Percentiles rank a stretch among this genome's conserved stretches.
These are phyloP conservation scores for Sus cebifrons DNA, from an alignment of 2,797 vertebrate genomes.

Conservation along the genomic window DNA sequence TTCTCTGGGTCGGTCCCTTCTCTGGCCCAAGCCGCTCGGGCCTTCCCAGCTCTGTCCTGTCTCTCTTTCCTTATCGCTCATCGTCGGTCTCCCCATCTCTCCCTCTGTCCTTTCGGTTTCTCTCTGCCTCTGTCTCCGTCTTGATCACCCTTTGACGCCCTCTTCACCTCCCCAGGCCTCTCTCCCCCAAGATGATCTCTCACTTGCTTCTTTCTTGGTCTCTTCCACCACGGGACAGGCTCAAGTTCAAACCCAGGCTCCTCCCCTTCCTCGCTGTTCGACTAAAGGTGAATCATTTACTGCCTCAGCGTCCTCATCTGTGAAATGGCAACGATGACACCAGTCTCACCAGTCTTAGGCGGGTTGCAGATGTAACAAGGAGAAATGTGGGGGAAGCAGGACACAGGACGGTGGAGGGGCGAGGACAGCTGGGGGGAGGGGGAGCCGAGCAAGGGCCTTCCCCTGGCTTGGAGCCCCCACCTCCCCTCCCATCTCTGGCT, in stretches of 20 bases:
- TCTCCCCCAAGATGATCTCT: background rate
- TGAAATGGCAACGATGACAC: background rate
- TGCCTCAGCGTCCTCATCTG: background rate
- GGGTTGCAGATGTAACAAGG: too few relatives aligned
- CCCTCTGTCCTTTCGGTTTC: too few relatives aligned
- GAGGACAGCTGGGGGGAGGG: background rate
- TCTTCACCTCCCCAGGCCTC: background rate
- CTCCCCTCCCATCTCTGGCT: background rate
- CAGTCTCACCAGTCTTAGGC: background rate
- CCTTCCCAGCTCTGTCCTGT: too few relatives aligned
- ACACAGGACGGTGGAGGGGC: rapidly evolving
- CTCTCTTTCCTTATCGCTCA: too few relatives aligned
- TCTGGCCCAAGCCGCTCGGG: background rate
- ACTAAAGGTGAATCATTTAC: background rate
- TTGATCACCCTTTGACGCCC: background rate
- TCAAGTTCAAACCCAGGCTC: background rate
- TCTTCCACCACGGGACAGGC: background rate
- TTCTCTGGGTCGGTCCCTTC: slow-evolving; percentile 28
- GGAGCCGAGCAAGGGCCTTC: too few relatives aligned
- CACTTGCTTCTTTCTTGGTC: background rate
- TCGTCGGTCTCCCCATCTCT: too few relatives aligned
- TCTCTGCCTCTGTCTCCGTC: background rate
- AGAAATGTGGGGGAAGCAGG: background rate
- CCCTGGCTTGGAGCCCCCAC: rapidly evolving
- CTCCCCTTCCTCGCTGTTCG: rapidly evolving